Evolutionary conservation across 2,797 vertebrate genomes (phyloP).

Genomic region (Odontamblyopus rebecca): DNA sequence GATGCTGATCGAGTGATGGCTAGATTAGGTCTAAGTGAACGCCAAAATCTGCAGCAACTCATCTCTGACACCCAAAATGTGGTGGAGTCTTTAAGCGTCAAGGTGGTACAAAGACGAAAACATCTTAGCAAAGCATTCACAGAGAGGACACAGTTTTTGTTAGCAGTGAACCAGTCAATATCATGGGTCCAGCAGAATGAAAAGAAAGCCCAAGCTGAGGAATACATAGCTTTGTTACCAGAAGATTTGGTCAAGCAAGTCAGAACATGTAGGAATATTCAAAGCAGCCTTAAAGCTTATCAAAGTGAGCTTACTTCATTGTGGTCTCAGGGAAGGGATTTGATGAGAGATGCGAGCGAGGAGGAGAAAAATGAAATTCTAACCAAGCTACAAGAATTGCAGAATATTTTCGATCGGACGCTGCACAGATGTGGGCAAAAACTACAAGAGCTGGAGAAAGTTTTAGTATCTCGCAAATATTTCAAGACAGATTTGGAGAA

Average conservation of each 20-base stretch:
- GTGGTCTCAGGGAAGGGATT: slow-evolving; percentile 90
- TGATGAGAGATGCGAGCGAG: slow-evolving; percentile 90
- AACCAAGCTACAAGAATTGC: slow-evolving; percentile 89
- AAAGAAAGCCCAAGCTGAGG: slow-evolving; percentile 86
- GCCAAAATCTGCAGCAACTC: slow-evolving; percentile 85
- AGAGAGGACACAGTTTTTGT: slow-evolving; percentile 92
- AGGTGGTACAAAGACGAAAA: slow-evolving; percentile 87
- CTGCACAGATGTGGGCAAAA: slow-evolving; percentile 88
- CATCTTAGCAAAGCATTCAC: slow-evolving; percentile 94
- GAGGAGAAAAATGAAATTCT: slow-evolving; percentile 90
- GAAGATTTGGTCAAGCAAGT: slow-evolving; percentile 93
- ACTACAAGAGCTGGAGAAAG: slow-evolving; percentile 92
- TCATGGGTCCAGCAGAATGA: slow-evolving; percentile 93
- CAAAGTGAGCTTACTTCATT: slow-evolving; percentile 88
- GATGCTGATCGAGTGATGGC: slow-evolving; percentile 88
- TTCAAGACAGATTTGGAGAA: slow-evolving; percentile 97
- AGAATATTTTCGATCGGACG: slow-evolving; percentile 86
- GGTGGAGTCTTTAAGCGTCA: slow-evolving; percentile 82
- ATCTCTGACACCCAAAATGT: slow-evolving; percentile 84
- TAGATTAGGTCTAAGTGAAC: slow-evolving; percentile 89
- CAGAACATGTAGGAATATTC: slow-evolving; percentile 84
- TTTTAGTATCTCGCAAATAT: slow-evolving; percentile 89
- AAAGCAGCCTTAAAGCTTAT: slow-evolving; percentile 89
- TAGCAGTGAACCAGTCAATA: slow-evolving; percentile 87
- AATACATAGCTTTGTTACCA: slow-evolving; percentile 88